Evolutionary conservation across 2,888 invertebrate genomes (phyloP).

Genomic region (Erpobdella octoculata): DNA sequence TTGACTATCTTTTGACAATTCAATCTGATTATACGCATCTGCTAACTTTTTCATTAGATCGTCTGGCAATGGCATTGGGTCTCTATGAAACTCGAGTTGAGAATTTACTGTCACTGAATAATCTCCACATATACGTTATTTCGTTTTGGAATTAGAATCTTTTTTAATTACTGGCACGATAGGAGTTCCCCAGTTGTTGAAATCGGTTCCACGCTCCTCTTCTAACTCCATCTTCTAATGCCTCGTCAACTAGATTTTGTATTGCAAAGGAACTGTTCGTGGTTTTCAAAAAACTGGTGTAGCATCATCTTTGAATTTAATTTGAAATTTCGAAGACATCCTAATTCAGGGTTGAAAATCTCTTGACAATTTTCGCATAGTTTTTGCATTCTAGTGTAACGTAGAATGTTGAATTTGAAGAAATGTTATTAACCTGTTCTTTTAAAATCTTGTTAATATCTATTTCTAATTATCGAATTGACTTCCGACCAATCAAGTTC

Average conservation of each 20-base stretch:
- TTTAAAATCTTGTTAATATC: no score
- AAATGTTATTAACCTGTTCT: neutral
- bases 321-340: neutral
- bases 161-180: no score
- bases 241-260: neutral
- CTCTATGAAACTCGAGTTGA: neutral
- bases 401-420: neutral
- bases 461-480: no score
- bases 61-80: constrained; percentile 9
- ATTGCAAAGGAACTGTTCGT: constrained; percentile 2
- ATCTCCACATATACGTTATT: neutral
- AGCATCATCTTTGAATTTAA: neutral
- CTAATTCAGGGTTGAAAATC: neutral
- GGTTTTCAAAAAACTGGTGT: constrained; percentile 6
- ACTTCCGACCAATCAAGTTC: no score
- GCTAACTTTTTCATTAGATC: constrained; percentile 1
- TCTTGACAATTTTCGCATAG: neutral
- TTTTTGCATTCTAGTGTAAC: neutral
- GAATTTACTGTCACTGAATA: no score
- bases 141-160: neutral
- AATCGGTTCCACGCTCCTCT: neutral
- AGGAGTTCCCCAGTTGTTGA: constrained; percentile 1
- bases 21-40: constrained; percentile 9
- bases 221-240: neutral
- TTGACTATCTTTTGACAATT: neutral